Conservation (phyloP, 2,113 vertebrate species). For the Podilymbus podiceps region DNA sequence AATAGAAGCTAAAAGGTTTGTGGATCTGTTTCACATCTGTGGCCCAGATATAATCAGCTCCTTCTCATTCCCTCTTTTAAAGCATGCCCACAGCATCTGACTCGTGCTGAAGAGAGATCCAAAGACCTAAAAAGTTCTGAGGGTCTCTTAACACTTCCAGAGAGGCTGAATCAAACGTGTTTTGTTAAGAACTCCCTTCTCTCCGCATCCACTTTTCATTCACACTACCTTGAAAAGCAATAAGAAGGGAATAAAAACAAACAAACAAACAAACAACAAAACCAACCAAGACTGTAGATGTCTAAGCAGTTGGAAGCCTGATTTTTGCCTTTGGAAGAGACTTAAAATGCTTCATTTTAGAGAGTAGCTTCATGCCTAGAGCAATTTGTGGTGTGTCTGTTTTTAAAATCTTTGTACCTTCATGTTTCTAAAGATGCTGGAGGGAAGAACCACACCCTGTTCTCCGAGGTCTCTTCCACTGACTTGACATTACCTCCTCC, state of each 20-base stretch:
- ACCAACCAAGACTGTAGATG: neutral
- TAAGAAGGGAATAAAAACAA: no score
- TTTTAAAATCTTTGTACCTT: neutral
- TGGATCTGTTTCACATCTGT: constrained; percentile 31
- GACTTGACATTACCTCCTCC: neutral
- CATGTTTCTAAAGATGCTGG: neutral
- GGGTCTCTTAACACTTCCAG: neutral
- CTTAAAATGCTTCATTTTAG: neutral
- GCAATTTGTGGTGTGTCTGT: neutral
- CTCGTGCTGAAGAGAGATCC: neutral
- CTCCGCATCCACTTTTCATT: neutral
- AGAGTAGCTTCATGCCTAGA: neutral
- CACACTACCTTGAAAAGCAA: neutral
- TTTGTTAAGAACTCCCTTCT: neutral
- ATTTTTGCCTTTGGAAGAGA: neutral
- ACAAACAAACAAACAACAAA: no score
- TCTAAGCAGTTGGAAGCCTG: neutral
- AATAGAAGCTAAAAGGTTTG: constrained; percentile 27
- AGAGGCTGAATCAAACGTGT: neutral
- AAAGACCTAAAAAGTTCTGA: neutral
- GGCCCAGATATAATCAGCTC: neutral
- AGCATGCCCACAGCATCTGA: neutral
- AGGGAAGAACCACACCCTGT: neutral
- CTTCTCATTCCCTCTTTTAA: neutral
- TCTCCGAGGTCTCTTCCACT: neutral